Conservation (phyloP, 2,797 vertebrate species). For the Xenopus petersii region DNA sequence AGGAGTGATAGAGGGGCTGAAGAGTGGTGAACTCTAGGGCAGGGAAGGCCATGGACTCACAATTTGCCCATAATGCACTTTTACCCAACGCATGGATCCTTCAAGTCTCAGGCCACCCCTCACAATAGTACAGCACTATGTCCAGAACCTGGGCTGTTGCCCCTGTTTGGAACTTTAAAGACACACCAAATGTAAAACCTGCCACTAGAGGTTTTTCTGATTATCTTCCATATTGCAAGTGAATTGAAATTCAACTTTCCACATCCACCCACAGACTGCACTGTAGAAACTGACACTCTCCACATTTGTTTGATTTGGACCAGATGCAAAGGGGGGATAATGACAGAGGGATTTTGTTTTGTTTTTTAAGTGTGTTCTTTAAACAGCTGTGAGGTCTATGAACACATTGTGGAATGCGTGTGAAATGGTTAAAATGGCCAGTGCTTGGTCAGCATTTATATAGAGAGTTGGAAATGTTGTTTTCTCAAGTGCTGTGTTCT, state of each 20-base stretch:
- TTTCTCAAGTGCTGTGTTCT: not conserved
- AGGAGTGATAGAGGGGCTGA: too few species aligned
- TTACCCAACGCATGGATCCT: too few species aligned
- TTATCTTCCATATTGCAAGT: conserved; percentile 7
- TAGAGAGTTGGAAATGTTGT: not conserved
- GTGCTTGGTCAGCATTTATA: conserved; percentile 7
- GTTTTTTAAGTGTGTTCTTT: conserved; percentile 6
- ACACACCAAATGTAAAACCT: not conserved
- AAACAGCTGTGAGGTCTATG: conserved; percentile 23
- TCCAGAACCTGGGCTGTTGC: too few species aligned
- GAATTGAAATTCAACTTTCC: conserved; percentile 32
- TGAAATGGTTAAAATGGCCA: conserved; percentile 4
- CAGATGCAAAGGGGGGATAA: conserved; percentile 32
- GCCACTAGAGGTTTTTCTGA: not conserved
- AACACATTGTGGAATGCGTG: conserved; percentile 20
- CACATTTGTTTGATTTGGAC: conserved; percentile 32
- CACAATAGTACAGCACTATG: too few species aligned
- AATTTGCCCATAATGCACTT: too few species aligned
- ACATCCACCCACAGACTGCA: conserved; percentile 23
- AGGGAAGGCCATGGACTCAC: too few species aligned
- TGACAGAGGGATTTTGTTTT: conserved; percentile 32
- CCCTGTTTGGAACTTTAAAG: too few species aligned
- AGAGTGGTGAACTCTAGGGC: too few species aligned
- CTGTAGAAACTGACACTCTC: conserved; percentile 31
- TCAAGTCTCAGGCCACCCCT: too few species aligned